Evolutionary conservation across 2,113 vertebrate species (phyloP).

Genomic region (Cebidichthys violaceus): DNA sequence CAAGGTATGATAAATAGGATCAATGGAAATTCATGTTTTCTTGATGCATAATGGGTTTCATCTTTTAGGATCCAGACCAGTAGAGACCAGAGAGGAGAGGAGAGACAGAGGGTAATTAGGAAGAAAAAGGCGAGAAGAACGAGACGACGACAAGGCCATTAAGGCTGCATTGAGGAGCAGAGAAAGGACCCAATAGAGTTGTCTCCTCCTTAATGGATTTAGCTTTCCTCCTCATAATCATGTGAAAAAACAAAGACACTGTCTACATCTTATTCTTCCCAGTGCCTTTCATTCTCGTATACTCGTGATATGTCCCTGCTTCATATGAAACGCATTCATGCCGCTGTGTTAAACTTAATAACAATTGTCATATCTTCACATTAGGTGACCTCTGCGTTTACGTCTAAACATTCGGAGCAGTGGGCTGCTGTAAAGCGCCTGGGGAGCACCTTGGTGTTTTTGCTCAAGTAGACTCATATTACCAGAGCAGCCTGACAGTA

Average conservation of each 20-base stretch:
- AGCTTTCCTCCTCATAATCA: conserved; percentile 38
- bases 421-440: background rate
- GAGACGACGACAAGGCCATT: conserved; percentile 50
- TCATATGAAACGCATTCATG: background rate
- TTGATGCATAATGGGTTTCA: conserved; percentile 17
- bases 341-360: background rate
- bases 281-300: background rate
- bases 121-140: conserved; percentile 21
- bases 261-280: conserved; percentile 23
- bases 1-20: conserved; percentile 22
- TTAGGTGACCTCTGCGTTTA: background rate
- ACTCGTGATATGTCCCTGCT: background rate
- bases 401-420: background rate
- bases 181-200: conserved; percentile 43
- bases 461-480: background rate
- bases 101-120: conserved; percentile 35
- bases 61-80: conserved; percentile 6
- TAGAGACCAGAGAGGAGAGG: conserved; percentile 3
- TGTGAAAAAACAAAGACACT: conserved; percentile 11
- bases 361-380: background rate
- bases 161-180: conserved; percentile 34
- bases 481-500: background rate
- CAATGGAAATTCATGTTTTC: background rate
- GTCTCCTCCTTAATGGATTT: conserved; percentile 50
- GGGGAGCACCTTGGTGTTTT: background rate